These are phyloP conservation scores for Chlorospingus flavigularis DNA, from an alignment of 2,797 vertebrate species.

Conservation along the genomic window DNA sequence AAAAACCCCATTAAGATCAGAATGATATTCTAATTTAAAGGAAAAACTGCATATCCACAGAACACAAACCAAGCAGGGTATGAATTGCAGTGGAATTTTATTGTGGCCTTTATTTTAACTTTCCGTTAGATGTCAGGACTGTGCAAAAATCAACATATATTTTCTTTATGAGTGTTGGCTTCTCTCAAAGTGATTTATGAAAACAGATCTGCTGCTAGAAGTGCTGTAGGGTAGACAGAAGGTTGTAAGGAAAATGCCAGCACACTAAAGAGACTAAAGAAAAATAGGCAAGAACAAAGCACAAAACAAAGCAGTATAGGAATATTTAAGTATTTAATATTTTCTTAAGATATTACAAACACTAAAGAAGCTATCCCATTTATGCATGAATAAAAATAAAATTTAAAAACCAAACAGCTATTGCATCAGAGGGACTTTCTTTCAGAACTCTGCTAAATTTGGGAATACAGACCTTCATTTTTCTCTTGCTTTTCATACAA, in stretches of 20 bases:
- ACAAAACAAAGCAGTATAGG: background rate
- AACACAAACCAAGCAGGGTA: background rate
- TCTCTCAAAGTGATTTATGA: slow-evolving; percentile 50
- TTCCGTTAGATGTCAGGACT: slow-evolving; percentile 3
- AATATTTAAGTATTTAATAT: background rate
- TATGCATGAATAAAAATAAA: background rate
- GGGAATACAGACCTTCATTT: background rate
- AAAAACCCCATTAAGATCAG: background rate
- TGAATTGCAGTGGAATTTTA: background rate
- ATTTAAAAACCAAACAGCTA: background rate
- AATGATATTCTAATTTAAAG: background rate
- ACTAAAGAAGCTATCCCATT: background rate
- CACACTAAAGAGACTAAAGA: background rate
- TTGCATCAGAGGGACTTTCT: background rate
- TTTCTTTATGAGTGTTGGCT: slow-evolving; percentile 46
- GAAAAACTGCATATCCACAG: background rate
- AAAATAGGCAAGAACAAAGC: background rate
- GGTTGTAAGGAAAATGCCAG: slow-evolving; percentile 7
- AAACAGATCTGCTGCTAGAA: slow-evolving; percentile 42
- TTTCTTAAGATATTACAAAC: background rate
- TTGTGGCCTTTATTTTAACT: slow-evolving; percentile 17
- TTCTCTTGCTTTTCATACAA: background rate
- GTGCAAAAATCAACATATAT: slow-evolving; percentile 50
- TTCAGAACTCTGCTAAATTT: background rate
- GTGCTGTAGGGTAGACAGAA: slow-evolving; percentile 32